Percentiles rank a stretch among this genome's conserved stretches.
These are phyloP conservation scores for Melinaea menophilus DNA, from an alignment of 2,888 invertebrate species.

Conservation along the genomic window DNA sequence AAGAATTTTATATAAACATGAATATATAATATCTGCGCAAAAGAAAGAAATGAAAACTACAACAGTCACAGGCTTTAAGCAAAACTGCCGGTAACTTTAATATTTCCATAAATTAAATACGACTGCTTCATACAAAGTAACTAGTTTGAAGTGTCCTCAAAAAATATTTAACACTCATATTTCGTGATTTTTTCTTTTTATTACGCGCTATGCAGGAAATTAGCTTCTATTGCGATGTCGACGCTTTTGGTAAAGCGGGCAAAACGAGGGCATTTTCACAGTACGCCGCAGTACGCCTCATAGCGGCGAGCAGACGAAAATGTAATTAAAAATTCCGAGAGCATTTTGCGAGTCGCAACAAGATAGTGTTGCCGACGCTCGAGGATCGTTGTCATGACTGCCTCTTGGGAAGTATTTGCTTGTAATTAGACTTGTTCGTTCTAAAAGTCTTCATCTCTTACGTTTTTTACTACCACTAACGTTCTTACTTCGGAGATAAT, in stretches of 20 bases:
- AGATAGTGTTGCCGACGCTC: conserved; percentile 71
- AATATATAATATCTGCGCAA: neutral
- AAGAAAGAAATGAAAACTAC: too few species aligned
- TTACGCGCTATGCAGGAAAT: conserved; percentile 76
- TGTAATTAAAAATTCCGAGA: conserved; percentile 78
- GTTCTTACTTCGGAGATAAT: conserved; percentile 38
- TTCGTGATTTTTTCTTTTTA: conserved; percentile 62
- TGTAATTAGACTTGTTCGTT: conserved; percentile 72
- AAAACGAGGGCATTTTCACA: conserved; percentile 69
- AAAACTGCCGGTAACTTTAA: neutral
- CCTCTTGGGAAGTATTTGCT: conserved; percentile 72
- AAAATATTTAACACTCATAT: conserved; percentile 46
- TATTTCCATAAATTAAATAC: conserved; percentile 8
- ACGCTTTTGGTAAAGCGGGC: conserved; percentile 74
- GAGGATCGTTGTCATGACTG: conserved; percentile 70
- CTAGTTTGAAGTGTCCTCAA: conserved; percentile 18
- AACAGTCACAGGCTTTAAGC: too few species aligned
- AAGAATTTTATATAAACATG: conserved; percentile 3
- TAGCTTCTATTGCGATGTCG: conserved; percentile 78
- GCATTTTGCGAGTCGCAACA: conserved; percentile 74
- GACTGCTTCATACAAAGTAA: conserved; percentile 14
- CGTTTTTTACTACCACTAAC: conserved; percentile 48
- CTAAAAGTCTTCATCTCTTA: conserved; percentile 59
- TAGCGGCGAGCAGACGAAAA: conserved; percentile 75
- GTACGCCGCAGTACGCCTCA: conserved; percentile 63